These are phyloP conservation scores for Anoura caudifer DNA, from an alignment of 2,113 vertebrate genomes.

Conservation along the genomic window DNA sequence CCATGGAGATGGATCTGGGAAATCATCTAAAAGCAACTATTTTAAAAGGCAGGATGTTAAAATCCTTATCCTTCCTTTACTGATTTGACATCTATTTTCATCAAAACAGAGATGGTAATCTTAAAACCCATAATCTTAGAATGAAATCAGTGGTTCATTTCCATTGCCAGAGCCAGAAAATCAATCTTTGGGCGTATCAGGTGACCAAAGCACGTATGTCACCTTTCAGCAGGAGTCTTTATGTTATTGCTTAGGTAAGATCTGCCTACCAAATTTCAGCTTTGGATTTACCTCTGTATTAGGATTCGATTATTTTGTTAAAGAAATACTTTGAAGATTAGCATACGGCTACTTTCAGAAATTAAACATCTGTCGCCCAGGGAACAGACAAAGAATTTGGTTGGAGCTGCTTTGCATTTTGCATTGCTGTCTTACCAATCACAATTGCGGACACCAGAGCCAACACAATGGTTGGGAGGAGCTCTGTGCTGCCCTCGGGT, in stretches of 20 bases:
- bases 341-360: background rate
- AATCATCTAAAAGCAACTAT: conserved; percentile 68
- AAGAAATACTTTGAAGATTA: conserved; percentile 18
- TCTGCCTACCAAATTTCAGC: background rate
- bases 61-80: conserved; percentile 41
- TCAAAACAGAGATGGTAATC: conserved; percentile 53
- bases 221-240: background rate
- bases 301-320: background rate
- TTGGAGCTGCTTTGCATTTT: background rate
- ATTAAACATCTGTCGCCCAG: background rate
- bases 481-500: background rate
- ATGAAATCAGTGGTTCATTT: background rate
- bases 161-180: background rate
- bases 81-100: conserved; percentile 62
- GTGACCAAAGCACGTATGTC: background rate
- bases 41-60: conserved; percentile 73
- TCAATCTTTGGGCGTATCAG: background rate
- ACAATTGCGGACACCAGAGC: background rate
- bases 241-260: background rate
- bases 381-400: background rate
- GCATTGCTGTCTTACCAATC: background rate
- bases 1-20: conserved; percentile 74
- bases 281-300: background rate
- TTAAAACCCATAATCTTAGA: conserved; percentile 19
- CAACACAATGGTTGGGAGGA: background rate